Conservation (phyloP, 2,113 vertebrate genomes). For the Puntigrus tetrazona region DNA sequence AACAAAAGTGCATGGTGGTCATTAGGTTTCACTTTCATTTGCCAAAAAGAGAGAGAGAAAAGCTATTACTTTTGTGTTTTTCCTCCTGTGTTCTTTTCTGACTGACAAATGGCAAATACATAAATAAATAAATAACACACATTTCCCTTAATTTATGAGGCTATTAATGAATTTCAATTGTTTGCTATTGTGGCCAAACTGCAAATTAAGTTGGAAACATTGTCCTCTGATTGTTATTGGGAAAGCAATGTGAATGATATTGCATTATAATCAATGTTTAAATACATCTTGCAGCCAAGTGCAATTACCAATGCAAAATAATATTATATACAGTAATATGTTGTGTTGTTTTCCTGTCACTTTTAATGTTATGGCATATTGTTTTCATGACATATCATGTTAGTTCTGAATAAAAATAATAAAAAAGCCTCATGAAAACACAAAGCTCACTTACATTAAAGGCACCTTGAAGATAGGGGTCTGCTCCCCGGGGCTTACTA, state of each 20-base stretch:
- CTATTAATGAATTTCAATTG: background rate
- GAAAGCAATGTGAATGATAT: background rate
- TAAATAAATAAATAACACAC: background rate
- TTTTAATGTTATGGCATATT: slow-evolving; percentile 16
- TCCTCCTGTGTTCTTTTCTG: background rate
- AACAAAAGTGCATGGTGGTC: background rate
- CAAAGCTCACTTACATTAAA: slow-evolving; percentile 72
- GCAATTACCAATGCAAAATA: slow-evolving; percentile 9
- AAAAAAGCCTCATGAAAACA: slow-evolving; percentile 59
- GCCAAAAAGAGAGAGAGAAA: background rate
- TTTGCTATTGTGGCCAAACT: background rate
- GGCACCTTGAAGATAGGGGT: slow-evolving; percentile 78
- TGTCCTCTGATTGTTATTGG: slow-evolving; percentile 14
- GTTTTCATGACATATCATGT: slow-evolving; percentile 32
- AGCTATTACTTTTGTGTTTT: background rate
- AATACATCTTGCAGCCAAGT: background rate
- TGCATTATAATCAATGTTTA: background rate
- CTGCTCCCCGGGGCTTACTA: slow-evolving; percentile 73
- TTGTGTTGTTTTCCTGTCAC: slow-evolving; percentile 28
- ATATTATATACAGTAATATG: background rate
- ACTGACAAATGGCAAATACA: background rate
- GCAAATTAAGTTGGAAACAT: background rate
- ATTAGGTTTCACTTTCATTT: background rate
- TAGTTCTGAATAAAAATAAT: slow-evolving; percentile 53
- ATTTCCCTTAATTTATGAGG: background rate